Evolutionary conservation across 2,113 vertebrate species (phyloP).

Genomic region (Calyptommatus sinebrachiatus): DNA sequence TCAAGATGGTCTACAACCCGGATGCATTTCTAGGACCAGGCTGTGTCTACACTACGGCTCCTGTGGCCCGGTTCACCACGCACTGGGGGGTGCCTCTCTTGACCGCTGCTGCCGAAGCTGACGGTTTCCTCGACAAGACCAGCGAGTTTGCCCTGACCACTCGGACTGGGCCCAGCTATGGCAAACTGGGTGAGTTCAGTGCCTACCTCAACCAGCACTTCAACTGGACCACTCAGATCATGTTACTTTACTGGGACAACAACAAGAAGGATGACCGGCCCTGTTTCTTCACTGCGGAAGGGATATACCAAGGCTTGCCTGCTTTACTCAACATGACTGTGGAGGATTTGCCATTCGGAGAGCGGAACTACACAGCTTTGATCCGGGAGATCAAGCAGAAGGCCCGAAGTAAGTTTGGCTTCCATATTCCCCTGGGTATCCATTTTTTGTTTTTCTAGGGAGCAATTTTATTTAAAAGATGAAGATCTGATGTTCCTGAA

Average conservation of each 20-base stretch:
- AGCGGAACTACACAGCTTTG: conserved; percentile 71
- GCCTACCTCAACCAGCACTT: conserved; percentile 80
- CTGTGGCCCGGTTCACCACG: conserved; percentile 83
- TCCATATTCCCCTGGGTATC: accelerated
- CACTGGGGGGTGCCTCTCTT: conserved; percentile 89
- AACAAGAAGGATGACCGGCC: conserved; percentile 76
- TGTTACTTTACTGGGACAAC: conserved; percentile 84
- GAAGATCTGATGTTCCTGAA: neutral
- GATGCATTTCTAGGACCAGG: conserved; percentile 88
- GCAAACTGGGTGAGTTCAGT: conserved; percentile 85
- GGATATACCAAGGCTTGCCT: conserved; percentile 75
- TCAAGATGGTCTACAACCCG: conserved; percentile 77
- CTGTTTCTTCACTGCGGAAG: conserved; percentile 87
- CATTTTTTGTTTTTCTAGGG: no score
- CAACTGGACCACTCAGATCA: conserved; percentile 78
- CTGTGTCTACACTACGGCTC: conserved; percentile 85
- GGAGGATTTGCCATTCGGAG: conserved; percentile 73
- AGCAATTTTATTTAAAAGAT: neutral
- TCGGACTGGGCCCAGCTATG: conserved; percentile 86
- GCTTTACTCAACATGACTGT: conserved; percentile 76
- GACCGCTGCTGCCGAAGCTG: conserved; percentile 83
- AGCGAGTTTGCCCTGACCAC: conserved; percentile 77
- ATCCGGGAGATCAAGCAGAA: conserved; percentile 74
- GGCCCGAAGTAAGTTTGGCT: conserved; percentile 73
- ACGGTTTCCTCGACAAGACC: conserved; percentile 75